A percentile compares a stretch with the other conserved stretches of the same genome.
phyloP scores from a whole-genome alignment of 2,797 vertebrate genomes.

The Sebastes nivosus region DNA sequence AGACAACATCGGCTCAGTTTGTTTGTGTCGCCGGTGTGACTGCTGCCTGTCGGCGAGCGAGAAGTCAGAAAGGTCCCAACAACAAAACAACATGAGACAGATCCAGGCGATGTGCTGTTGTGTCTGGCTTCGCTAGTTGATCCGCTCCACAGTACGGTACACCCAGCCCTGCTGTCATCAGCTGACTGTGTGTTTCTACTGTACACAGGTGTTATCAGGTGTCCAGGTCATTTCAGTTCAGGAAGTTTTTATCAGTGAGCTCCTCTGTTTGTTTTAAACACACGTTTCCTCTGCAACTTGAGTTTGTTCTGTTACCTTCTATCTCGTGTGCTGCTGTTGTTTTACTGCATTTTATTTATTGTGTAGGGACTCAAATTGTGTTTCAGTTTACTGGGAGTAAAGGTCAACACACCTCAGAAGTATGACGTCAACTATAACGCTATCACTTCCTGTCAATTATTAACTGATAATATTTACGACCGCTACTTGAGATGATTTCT shows the following conservation, averaged over 20 bases:
- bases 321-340: neutral
- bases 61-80: neutral
- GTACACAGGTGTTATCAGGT: neutral
- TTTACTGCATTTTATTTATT: neutral
- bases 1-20: neutral
- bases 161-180: neutral
- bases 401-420: slow-evolving; percentile 2
- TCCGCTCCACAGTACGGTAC: neutral
- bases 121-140: neutral
- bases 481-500: neutral
- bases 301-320: neutral
- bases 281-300: neutral
- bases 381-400: neutral
- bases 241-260: neutral
- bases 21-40: neutral
- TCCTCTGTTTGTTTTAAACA: neutral
- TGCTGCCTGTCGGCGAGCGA: neutral
- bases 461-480: neutral
- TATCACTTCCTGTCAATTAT: neutral
- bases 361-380: neutral
- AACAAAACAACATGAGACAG: neutral
- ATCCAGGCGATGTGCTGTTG: neutral
- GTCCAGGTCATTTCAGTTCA: neutral
- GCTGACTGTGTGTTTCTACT: slow-evolving; percentile 20
- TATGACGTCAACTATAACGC: neutral